Base-by-base conservation (phyloP, 2,113 vertebrate genomes). In the Myrmecophaga tridactyla region DNA sequence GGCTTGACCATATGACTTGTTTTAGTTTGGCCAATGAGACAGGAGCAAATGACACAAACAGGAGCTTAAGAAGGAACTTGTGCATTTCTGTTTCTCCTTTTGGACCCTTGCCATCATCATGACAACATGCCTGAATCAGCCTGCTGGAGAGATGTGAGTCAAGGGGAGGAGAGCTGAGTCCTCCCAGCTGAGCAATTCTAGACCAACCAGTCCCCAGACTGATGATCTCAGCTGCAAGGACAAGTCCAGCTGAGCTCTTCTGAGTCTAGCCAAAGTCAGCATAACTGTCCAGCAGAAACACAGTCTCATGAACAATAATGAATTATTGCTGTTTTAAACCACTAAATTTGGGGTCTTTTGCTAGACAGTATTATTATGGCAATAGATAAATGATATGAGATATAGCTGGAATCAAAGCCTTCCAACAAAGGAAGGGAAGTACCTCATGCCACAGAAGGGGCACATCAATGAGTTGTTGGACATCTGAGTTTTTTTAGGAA, bases 281-380 rank as follows among this genome's bases (percentile, higher is more conserved):
- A 13, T 56, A 29, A 8, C 39, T 12, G 29, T 23, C 88, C 2
- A 0, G 1, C 0, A 0, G 51, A 18, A 21, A 7, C 4, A 5
- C 4, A 17, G 5, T 6, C 20, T 8, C 10, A 5, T 0, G 56
- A 53, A 63, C 21, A 18, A 14, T 21, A 18, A 12, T 13, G 5
- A 36, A 0, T 5, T 39, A 20, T 8, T 39, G 41, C n/a, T n/a
- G n/a, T n/a, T n/a, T n/a, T n/a, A n/a, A n/a, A n/a, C n/a, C n/a
- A n/a, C 5, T 4, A 0, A 41, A 8, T 25, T 12, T 1, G 67
- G 41, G 56, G 27, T 6, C 23, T 23, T 23, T 34, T 43, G 41
- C 7, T 15, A 2, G 0, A 8, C 8, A 7, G 51, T 23, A 0
- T 41, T 13, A 0, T 43, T 2, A 6, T 0, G 1, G 20, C 27